Base-by-base conservation (phyloP, 2,888 invertebrate species). In the Caenorhabditis angaria region DNA sequence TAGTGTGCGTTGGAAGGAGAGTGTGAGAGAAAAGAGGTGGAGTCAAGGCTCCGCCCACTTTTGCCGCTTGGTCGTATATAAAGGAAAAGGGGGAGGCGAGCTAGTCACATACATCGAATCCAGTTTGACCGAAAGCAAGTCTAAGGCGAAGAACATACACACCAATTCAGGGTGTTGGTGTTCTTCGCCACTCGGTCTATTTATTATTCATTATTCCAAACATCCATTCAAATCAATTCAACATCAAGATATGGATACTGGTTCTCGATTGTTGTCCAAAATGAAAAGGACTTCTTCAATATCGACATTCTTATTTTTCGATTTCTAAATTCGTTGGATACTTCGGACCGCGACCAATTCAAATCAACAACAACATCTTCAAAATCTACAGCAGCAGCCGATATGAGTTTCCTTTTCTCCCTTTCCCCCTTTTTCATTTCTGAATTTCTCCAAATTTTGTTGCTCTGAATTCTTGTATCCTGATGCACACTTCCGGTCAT, bases 401-500 rank as follows among this genome's bases (percentile, higher is more conserved):
- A 41, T 41, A 48, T 61, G 58, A 65, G 70, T 70, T 25, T 28
- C 35, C 51, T 64, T 41, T n/a, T 48, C 25, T 22, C 35, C 51
- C 18, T 56, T 20, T 41, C 24, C 47, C 35, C 57, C 24, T 47
- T 12, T 25, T 41, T 48, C 65, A 58, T 55, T 22, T 65, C 53
- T 58, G 61, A 65, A 57, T 24, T 28, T 57, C 65, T 58, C 61
- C 65, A 70, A 48, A 48, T 65, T 55, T 70, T 64, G 61, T 54
- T 70, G 70, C 58, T 70, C 35, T 32, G 64, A 65, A 65, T 61
- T 65, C 61, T 53, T 41, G 41, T 41, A 41, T 41, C 41, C 41
- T 41, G 58, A 70, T 64, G 32, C 65, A 70, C 65, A 72, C 72
- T 72, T 72, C 72, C 72, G 72, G 72, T 72, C 72, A 72, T 72